These are phyloP conservation scores for Barnardius zonarius DNA, from an alignment of 2,113 vertebrate species.

Conservation along the genomic window DNA sequence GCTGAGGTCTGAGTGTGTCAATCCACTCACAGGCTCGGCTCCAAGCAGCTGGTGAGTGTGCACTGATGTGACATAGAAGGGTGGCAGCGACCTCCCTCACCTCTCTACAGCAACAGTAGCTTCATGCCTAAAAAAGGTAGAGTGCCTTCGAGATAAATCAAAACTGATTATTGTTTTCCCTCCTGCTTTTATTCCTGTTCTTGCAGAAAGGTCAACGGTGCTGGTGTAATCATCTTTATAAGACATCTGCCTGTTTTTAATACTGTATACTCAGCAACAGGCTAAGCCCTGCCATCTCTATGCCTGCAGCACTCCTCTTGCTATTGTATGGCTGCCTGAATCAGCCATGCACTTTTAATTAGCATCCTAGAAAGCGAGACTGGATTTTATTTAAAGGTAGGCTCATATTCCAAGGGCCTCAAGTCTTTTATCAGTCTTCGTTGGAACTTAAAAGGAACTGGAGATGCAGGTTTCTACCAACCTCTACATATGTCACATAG, in stretches of 20 bases:
- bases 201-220: constrained; percentile 33
- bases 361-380: neutral
- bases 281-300: neutral
- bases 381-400: constrained; percentile 28
- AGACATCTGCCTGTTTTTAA: constrained; percentile 26
- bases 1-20: neutral
- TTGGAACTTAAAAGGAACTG: neutral
- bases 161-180: neutral
- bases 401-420: neutral
- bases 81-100: neutral
- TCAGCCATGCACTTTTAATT: constrained; percentile 23
- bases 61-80: neutral
- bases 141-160: neutral
- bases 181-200: constrained; percentile 31
- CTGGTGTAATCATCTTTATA: neutral
- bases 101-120: neutral
- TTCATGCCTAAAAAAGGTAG: constrained; percentile 8
- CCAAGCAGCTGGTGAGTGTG: neutral
- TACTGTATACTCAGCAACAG: neutral
- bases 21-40: neutral
- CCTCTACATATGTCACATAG: neutral
- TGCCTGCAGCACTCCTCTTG: constrained; percentile 11
- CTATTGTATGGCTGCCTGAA: constrained; percentile 4
- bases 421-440: neutral
- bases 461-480: neutral